Evolutionary conservation across 1,140 invertebrate genomes (phyloP).

Genomic region (Polypedilum pembai): DNA sequence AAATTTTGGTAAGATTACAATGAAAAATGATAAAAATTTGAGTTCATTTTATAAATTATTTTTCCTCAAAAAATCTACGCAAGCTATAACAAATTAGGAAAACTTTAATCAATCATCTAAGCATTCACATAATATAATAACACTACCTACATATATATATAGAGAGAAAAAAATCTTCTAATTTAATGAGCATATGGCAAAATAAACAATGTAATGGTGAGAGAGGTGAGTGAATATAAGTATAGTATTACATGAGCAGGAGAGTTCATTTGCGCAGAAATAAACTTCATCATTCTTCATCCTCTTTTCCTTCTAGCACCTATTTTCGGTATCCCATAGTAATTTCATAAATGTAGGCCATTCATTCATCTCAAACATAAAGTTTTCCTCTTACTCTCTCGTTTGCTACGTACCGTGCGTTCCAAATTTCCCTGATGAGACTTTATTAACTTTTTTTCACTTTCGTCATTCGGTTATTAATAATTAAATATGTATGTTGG

Average conservation of each 20-base stretch:
- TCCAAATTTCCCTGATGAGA: neutral
- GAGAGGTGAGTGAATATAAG: neutral
- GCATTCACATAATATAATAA: too few species aligned
- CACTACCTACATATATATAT: neutral
- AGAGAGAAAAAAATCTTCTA: neutral
- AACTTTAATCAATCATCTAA: too few species aligned
- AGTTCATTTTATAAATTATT: neutral
- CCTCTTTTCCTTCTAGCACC: neutral
- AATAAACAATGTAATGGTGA: neutral
- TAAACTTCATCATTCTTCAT: neutral
- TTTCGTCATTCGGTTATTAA: neutral
- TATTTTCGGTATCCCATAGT: neutral
- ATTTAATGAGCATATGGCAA: neutral
- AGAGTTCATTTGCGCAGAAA: slow-evolving; percentile 3
- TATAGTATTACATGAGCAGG: neutral
- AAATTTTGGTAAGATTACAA: neutral
- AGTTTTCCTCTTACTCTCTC: neutral
- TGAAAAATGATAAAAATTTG: neutral
- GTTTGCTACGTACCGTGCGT: neutral
- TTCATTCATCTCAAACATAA: neutral
- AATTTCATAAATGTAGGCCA: neutral
- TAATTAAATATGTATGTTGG: too few species aligned
- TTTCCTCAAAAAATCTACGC: neutral
- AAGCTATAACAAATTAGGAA: neutral
- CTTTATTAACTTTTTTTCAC: neutral